Percentiles rank a stretch among this genome's conserved stretches.
Evolutionary conservation across 2,797 vertebrate genomes (phyloP).

Genomic region (Periophthalmus magnuspinnatus): DNA sequence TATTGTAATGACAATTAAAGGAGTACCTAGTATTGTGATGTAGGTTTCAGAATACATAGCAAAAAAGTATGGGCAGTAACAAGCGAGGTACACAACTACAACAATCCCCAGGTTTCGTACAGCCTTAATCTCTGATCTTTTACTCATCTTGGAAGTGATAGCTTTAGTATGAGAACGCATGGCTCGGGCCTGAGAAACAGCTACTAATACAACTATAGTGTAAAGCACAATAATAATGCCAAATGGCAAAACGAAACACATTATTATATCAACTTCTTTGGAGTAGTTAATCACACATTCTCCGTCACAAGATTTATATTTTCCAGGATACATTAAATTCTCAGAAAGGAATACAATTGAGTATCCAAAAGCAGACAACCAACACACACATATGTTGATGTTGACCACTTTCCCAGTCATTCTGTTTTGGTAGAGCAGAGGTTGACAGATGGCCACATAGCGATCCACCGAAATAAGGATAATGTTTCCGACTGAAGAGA

Average conservation of each 20-base stretch:
- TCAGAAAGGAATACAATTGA: no score
- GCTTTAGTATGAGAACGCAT: slow-evolving; percentile 4
- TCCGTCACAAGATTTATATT: no score
- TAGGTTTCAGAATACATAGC: background rate
- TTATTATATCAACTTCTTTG: no score
- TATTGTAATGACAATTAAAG: background rate
- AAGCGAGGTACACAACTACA: background rate
- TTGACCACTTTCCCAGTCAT: no score
- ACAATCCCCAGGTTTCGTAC: background rate
- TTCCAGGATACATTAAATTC: no score
- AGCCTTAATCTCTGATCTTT: slow-evolving; percentile 5
- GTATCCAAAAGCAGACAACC: no score
- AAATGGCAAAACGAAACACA: background rate
- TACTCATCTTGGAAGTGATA: background rate
- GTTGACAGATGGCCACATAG: no score
- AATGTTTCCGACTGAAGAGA: no score
- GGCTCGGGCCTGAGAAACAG: background rate
- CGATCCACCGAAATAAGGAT: no score
- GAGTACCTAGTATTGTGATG: background rate
- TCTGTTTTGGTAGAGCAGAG: no score
- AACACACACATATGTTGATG: no score
- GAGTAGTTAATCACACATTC: no score
- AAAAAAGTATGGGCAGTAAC: background rate
- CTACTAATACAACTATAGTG: background rate
- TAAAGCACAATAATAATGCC: background rate